Evolutionary conservation across 2,888 invertebrate genomes (phyloP), one percentile per base, ranked within the genome.

Genomic region (Monopis laevigella): DNA sequence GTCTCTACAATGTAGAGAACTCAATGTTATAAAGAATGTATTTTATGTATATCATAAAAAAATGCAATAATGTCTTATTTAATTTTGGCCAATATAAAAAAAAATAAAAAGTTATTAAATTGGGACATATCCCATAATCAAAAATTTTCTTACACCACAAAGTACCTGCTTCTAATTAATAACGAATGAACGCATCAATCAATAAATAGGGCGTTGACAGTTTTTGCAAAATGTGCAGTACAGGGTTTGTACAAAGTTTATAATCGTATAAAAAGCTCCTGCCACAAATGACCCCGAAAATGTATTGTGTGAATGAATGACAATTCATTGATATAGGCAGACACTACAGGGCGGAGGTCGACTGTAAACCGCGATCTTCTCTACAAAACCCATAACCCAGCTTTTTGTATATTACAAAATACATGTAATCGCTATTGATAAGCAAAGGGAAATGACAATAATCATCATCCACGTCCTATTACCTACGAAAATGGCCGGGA

Each of bases 301-400:
- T 8, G 53, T 62, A 59, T 65, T 58, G 65, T 65, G 72, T 80
- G 78, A 80, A 80, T 80, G 78, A 78, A 77, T 63, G 44, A 51
- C 54, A 48, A 60, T 59, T 71, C 78, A 78, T 77, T 78, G 78
- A 78, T 73, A 75, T 68, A 68, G 69, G 47, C 58, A 57, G n/a
- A n/a, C n/a, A n/a, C n/a, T 52, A 56, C 66, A 65, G 77, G 78
- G 78, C 78, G 77, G 73, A 67, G 75, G 74, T 71, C 72, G 54
- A 41, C 44, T 44, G 47, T 42, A 40, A 48, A 54, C 46, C 45
- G 17, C 32, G 14, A 5, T 14, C 14, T 2, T 17, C 14, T 13
- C 7, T 17, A 17, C 17, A 32, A 7, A 5, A 21, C 24, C n/a
- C 24, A 21, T 21, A 7, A 21, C 8, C 5, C 24, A 21, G 8